Evolutionary conservation across 2,113 vertebrate species (phyloP).

Genomic region (Raphicerus campestris): DNA sequence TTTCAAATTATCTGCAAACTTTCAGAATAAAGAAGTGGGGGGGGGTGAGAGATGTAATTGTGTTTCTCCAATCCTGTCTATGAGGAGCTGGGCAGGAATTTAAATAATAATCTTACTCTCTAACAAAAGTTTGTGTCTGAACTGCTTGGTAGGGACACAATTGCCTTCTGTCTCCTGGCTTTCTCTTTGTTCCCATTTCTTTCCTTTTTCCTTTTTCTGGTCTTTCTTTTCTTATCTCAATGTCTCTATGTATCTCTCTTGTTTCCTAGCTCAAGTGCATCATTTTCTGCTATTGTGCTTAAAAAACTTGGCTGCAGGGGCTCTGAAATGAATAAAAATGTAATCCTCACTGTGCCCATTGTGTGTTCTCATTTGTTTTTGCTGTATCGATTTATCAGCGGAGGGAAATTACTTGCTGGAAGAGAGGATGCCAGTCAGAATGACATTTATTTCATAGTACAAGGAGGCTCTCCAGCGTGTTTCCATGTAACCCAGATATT

Average conservation of each 20-base stretch:
- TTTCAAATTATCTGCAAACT: neutral
- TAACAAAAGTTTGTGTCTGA: slow-evolving; percentile 25
- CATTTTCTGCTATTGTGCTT: slow-evolving; percentile 83
- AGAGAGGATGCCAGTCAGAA: slow-evolving; percentile 85
- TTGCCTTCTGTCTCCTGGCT: neutral
- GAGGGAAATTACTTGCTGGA: slow-evolving; percentile 84
- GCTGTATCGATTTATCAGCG: slow-evolving; percentile 83
- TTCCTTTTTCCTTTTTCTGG: neutral
- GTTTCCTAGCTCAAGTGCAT: slow-evolving; percentile 75
- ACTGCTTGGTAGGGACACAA: neutral
- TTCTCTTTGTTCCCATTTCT: slow-evolving; percentile 33
- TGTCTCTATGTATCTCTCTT: slow-evolving; percentile 47
- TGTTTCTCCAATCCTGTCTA: neutral
- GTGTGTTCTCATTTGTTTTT: slow-evolving; percentile 83
- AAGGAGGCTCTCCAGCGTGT: slow-evolving; percentile 83
- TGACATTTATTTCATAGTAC: slow-evolving; percentile 87
- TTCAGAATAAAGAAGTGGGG: neutral
- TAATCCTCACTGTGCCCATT: slow-evolving; percentile 80
- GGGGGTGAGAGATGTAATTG: fast-evolving
- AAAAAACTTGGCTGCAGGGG: slow-evolving; percentile 81
- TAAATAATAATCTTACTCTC: neutral
- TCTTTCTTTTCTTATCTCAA: slow-evolving; percentile 58
- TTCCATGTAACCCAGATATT: slow-evolving; percentile 86
- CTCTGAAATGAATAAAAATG: slow-evolving; percentile 85
- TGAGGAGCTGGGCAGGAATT: neutral